Evolutionary conservation across 2,888 invertebrate species (phyloP).

Genomic region (Hipparchia semele): DNA sequence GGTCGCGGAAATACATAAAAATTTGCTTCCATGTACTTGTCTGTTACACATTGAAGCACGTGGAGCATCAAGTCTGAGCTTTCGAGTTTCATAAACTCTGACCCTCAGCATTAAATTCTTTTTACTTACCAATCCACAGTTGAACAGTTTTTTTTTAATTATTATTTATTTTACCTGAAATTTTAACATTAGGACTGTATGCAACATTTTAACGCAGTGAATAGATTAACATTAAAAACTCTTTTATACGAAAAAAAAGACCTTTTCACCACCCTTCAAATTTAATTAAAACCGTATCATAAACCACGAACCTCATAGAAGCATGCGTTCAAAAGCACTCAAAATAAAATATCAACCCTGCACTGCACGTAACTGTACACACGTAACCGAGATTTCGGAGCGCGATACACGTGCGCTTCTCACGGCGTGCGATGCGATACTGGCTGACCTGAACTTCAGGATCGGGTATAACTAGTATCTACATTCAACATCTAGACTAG

Average conservation of each 20-base stretch:
- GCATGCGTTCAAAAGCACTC: conserved; percentile 43
- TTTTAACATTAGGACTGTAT: conserved; percentile 2
- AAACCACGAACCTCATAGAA: conserved; percentile 46
- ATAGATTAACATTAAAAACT: conserved; percentile 2
- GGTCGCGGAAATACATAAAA: not conserved
- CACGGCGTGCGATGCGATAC: conserved; percentile 67
- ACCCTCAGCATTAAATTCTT: not conserved
- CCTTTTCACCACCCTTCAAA: conserved; percentile 3
- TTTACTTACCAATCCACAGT: conserved; percentile 1
- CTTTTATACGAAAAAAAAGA: not conserved
- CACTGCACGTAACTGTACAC: conserved; percentile 48
- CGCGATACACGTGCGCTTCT: conserved; percentile 56
- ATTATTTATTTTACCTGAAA: not conserved
- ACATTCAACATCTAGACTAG: conserved; percentile 33
- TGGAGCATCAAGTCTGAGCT: not conserved
- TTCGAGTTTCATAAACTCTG: not conserved
- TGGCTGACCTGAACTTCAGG: conserved; percentile 57
- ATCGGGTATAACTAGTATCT: conserved; percentile 48
- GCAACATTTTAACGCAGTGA: not conserved
- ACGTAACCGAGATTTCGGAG: conserved; percentile 42
- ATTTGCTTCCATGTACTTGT: not conserved
- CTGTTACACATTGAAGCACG: not conserved
- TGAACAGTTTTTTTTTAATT: not conserved
- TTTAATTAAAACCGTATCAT: conserved; percentile 27
- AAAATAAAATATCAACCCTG: conserved; percentile 38